Evolutionary conservation across 1,140 invertebrate species (phyloP), one percentile per base, ranked within the genome.

Genomic region (Tachypleus tridentatus): DNA sequence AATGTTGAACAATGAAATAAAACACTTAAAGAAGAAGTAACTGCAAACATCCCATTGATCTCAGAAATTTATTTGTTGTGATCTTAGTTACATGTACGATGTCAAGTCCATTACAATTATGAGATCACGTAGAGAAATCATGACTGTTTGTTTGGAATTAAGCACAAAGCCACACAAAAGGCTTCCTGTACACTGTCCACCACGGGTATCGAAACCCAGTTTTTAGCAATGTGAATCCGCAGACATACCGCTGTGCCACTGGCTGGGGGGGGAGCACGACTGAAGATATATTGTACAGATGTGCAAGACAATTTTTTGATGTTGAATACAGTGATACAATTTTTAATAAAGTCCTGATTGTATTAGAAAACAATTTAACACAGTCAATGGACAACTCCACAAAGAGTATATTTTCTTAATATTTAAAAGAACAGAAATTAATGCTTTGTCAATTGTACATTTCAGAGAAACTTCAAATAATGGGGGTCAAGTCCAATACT

Each of bases 1-100:
- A 66, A 77, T 63, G 76, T 78, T 65, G 48, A 60, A 8, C 69
- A 75, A 50, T 80, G 76, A 78, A 70, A 76, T 58, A 11, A 63
- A 3, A 74, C 74, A 50, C 69, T 80, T 52, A 54, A 63, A 51
- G 76, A 80, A 67, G 74, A 77, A 67, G 62, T 71, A 57, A 73
- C 29, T 76, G 77, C 57, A 74, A 77, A 6, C 58, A 77, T 9
- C 73, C 73, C 47, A 58, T 74, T 65, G 62, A 72, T 58, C 52
- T 74, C 4, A 51, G 71, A 48, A 54, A 61, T 62, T 72, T 69
- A 64, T 77, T 64, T 76, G 75, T 74, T 57, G 72, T 77, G 74
- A 68, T 77, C 76, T 67, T 77, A 74, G 61, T 74, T 76, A 51
- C 70, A 65, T 29, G 29, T 29, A 29, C 29, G 29, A 29, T 64